Evolutionary conservation across 2,797 vertebrate genomes (phyloP).

Genomic region (Remorina albescens): DNA sequence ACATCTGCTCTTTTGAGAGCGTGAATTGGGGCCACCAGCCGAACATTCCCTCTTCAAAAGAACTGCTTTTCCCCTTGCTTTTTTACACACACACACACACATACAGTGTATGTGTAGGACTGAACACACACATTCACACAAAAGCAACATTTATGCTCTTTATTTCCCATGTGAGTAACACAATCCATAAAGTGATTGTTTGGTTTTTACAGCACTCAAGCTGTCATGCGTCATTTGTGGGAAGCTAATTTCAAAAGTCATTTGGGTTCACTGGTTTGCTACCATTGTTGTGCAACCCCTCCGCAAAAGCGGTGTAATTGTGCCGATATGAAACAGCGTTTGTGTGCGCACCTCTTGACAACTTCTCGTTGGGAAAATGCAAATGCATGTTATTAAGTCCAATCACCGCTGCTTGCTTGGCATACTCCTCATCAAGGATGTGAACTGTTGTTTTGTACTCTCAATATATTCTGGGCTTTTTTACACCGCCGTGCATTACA

Average conservation of each 20-base stretch:
- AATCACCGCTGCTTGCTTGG: constrained; percentile 57
- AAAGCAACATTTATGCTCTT: constrained; percentile 51
- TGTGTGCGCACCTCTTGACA: constrained; percentile 27
- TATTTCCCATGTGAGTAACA: constrained; percentile 56
- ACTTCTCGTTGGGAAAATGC: constrained; percentile 60
- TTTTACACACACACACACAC: constrained; percentile 16
- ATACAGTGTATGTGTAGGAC: constrained; percentile 16
- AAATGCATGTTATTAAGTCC: constrained; percentile 62
- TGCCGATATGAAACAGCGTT: constrained; percentile 42
- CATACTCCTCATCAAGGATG: constrained; percentile 54
- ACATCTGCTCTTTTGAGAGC: constrained; percentile 26
- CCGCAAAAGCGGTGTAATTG: constrained; percentile 50
- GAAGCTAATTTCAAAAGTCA: constrained; percentile 71
- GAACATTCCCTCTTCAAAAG: constrained; percentile 5
- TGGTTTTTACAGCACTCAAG: constrained; percentile 72
- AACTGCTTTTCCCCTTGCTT: constrained; percentile 24
- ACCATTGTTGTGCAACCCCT: constrained; percentile 53
- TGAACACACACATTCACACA: constrained; percentile 28
- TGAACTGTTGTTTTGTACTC: constrained; percentile 44
- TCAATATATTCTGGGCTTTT: constrained; percentile 4
- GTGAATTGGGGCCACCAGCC: constrained; percentile 30
- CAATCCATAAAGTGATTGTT: constrained; percentile 55
- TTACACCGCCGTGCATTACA: constrained; percentile 9
- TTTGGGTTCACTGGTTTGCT: constrained; percentile 53
- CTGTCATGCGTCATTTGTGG: constrained; percentile 70